Evolutionary conservation across 2,888 invertebrate genomes (phyloP).

Genomic region (Plebejus melissa): DNA sequence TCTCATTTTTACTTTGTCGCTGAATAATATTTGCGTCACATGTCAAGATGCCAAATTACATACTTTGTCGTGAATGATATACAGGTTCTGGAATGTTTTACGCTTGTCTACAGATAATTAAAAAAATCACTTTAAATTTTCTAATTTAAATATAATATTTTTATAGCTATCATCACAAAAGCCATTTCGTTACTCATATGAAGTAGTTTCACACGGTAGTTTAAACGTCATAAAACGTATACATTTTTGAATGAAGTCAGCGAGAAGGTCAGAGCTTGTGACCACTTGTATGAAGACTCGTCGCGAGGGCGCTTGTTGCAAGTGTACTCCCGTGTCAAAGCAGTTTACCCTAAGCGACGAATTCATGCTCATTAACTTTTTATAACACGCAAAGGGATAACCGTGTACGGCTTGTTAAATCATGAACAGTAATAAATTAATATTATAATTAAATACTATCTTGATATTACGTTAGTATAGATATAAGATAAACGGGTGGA

Average conservation of each 20-base stretch:
- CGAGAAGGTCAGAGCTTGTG: conserved; percentile 16
- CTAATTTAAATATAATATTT: too few relatives aligned
- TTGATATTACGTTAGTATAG: neutral
- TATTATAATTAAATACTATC: too few relatives aligned
- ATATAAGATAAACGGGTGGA: neutral
- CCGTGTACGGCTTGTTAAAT: neutral
- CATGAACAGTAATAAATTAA: neutral
- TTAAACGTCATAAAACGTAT: neutral
- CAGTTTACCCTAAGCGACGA: conserved; percentile 15
- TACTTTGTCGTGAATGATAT: neutral
- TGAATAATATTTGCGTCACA: neutral
- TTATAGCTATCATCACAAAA: too few relatives aligned
- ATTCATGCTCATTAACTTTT: conserved; percentile 16
- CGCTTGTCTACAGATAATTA: neutral
- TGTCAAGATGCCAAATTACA: neutral
- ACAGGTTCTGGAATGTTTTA: neutral
- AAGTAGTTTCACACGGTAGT: neutral
- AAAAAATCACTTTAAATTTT: neutral
- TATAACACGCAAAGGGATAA: neutral
- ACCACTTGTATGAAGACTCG: conserved; percentile 14
- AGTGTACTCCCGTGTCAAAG: conserved; percentile 14
- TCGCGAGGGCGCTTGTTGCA: conserved; percentile 20
- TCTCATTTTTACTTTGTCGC: neutral
- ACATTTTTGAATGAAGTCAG: conserved; percentile 9
- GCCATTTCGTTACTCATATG: too few relatives aligned